Conservation (phyloP, 2,113 vertebrate genomes). For the Leuciscus idus region DNA sequence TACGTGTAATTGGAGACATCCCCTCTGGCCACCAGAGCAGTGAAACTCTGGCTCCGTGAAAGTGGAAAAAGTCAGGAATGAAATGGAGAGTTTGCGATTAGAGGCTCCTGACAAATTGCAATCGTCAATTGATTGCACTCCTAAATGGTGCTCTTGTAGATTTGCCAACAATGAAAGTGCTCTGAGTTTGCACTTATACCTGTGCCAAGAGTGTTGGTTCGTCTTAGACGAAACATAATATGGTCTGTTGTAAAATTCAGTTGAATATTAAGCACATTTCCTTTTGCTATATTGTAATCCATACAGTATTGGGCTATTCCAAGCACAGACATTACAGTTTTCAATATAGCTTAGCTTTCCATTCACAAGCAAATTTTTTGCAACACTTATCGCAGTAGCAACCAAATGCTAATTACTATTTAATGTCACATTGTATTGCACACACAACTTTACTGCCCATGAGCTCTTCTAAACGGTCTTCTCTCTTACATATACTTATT, state of each 20-base stretch:
- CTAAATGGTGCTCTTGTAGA: slow-evolving; percentile 28
- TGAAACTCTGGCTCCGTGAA: slow-evolving; percentile 29
- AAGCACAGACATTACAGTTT: background rate
- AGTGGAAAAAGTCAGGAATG: slow-evolving; percentile 15
- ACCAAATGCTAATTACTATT: background rate
- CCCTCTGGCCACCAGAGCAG: slow-evolving; percentile 36
- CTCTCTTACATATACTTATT: no score
- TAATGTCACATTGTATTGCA: no score
- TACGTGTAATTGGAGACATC: slow-evolving; percentile 41
- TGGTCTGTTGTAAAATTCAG: background rate
- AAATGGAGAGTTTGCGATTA: slow-evolving; percentile 16
- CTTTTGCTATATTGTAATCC: background rate
- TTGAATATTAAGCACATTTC: background rate
- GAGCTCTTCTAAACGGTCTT: no score
- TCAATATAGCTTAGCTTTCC: background rate
- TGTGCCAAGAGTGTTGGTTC: background rate
- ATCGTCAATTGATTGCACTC: slow-evolving; percentile 12
- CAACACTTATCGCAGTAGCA: background rate
- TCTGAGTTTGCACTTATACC: background rate
- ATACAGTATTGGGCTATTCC: background rate
- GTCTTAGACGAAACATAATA: background rate
- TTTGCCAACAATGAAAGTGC: background rate
- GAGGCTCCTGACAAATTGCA: slow-evolving; percentile 29
- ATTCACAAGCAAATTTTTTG: background rate
- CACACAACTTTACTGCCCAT: no score